Conservation (phyloP, 2,113 vertebrate genomes). For the Desmodus rotundus region DNA sequence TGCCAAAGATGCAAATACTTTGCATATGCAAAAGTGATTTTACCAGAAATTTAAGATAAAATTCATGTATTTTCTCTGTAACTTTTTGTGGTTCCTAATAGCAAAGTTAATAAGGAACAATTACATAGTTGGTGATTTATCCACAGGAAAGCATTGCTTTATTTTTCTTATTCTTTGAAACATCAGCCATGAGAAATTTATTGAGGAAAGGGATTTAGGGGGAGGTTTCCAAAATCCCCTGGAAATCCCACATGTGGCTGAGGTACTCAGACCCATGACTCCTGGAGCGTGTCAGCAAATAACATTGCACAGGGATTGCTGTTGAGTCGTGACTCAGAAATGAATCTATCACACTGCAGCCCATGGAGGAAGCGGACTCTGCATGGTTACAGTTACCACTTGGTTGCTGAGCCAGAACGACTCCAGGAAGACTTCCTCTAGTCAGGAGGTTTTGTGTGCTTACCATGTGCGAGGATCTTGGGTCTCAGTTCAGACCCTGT, state of each 20-base stretch:
- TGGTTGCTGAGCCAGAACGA: not conserved
- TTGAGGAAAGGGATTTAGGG: constrained; percentile 21
- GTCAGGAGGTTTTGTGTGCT: not conserved
- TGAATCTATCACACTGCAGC: not conserved
- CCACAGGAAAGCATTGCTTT: not conserved
- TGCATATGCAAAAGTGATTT: not conserved
- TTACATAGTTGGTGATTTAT: not conserved
- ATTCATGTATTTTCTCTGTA: not conserved
- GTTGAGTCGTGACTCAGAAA: constrained; percentile 42
- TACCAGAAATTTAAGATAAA: not conserved
- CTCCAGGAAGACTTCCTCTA: not conserved
- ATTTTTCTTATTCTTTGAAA: not conserved
- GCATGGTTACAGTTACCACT: not conserved
- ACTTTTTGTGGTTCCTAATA: not conserved
- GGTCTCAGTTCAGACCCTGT: not conserved
- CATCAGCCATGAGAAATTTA: not conserved
- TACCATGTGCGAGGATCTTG: not conserved
- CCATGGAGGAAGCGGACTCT: not conserved
- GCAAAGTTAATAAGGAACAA: not conserved
- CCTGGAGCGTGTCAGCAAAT: not conserved
- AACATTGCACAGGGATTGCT: not conserved
- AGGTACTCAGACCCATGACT: constrained; percentile 3
- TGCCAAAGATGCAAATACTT: constrained; percentile 3
- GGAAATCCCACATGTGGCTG: constrained; percentile 46
- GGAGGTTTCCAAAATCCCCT: constrained; percentile 54